A percentile compares a stretch with the other conserved stretches of the same genome.
Evolutionary conservation across 2,888 invertebrate genomes (phyloP).

Genomic region (Baronia brevicornis): DNA sequence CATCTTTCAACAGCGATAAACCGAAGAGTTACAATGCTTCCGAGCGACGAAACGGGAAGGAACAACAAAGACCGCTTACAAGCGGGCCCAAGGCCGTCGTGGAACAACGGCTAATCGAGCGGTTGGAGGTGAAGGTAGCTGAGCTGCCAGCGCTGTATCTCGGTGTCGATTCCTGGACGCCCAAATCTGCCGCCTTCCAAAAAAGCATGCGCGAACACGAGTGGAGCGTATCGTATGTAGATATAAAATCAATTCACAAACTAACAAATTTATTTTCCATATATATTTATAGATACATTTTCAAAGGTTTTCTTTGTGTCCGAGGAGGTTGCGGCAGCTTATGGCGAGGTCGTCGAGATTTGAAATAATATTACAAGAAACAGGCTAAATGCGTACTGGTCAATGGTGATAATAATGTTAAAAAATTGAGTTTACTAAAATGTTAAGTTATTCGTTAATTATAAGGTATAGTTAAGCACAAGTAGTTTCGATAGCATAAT

Average conservation of each 20-base stretch:
- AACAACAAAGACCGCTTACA: slow-evolving; percentile 53
- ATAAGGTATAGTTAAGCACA: no score
- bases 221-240: slow-evolving; percentile 76
- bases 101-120: slow-evolving; percentile 66
- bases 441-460: no score
- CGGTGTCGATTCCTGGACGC: slow-evolving; percentile 83
- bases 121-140: slow-evolving; percentile 70
- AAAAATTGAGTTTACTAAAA: no score
- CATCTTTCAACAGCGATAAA: slow-evolving; percentile 67
- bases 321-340: slow-evolving; percentile 17
- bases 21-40: slow-evolving; percentile 50
- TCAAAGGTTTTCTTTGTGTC: slow-evolving; percentile 17
- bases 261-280: slow-evolving; percentile 32
- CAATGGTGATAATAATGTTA: no score
- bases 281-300: slow-evolving; percentile 11
- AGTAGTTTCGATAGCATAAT: slow-evolving; percentile 4
- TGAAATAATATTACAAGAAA: no score
- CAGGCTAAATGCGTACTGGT: no score
- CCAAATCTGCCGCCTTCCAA: slow-evolving; percentile 78
- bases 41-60: slow-evolving; percentile 53
- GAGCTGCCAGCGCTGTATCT: slow-evolving; percentile 82
- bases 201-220: slow-evolving; percentile 74
- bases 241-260: slow-evolving; percentile 19
- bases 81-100: slow-evolving; percentile 62
- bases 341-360: no score